Conservation (phyloP, 2,113 vertebrate species). For the Zosterops borbonicus region DNA sequence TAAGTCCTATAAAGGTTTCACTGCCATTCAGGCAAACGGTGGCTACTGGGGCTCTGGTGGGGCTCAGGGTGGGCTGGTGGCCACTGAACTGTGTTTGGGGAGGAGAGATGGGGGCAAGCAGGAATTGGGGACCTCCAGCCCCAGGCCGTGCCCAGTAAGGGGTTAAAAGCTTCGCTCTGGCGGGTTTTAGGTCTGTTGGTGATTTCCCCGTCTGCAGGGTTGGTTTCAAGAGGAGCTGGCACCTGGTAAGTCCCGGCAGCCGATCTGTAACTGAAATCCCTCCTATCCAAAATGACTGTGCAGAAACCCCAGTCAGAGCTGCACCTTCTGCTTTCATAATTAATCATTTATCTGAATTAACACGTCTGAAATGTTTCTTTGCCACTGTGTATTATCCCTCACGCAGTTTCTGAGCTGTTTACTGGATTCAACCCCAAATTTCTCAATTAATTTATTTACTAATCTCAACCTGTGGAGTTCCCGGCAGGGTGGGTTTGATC, state of each 20-base stretch:
- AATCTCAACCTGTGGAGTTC: accelerated
- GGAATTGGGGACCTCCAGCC: not conserved
- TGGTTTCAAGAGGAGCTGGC: not conserved
- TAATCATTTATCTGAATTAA: not conserved
- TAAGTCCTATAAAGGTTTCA: not conserved
- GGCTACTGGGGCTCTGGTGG: not conserved
- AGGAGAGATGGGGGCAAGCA: not conserved
- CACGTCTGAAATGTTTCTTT: not conserved
- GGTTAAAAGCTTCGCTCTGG: not conserved
- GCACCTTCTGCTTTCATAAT: not conserved
- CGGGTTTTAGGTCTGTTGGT: not conserved
- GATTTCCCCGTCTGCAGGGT: not conserved
- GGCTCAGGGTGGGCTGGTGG: not conserved
- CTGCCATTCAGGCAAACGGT: not conserved
- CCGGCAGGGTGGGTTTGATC: not conserved
- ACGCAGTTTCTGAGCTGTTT: accelerated
- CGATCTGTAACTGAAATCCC: not conserved
- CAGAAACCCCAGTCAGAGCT: not conserved
- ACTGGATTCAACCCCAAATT: not conserved
- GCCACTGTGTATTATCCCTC: not conserved
- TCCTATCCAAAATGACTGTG: not conserved
- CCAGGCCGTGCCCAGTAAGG: accelerated
- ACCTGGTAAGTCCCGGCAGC: not conserved
- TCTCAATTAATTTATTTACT: accelerated
- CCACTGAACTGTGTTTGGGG: not conserved